A percentile compares a stretch with the other conserved stretches of the same genome.
Conservation (phyloP, 2,888 invertebrate genomes). For the Tenthredo scrophulariae region DNA sequence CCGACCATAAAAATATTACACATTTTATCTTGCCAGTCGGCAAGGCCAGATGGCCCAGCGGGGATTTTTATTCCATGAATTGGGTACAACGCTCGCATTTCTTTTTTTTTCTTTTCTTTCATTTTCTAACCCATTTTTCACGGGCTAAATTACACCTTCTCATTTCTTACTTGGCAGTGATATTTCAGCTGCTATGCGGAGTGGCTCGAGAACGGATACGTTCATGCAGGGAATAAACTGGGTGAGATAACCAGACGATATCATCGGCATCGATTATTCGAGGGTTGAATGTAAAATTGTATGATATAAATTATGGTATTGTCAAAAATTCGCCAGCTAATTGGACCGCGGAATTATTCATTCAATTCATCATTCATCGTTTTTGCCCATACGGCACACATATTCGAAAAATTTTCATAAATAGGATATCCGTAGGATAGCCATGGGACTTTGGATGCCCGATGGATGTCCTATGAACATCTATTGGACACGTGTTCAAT, state of each 20-base stretch:
- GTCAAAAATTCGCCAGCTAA: neutral
- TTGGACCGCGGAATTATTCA: neutral
- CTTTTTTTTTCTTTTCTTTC: neutral
- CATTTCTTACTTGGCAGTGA: neutral
- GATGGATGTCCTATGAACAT: too few species aligned
- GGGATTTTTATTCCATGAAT: constrained; percentile 12
- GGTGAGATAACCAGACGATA: constrained; percentile 1
- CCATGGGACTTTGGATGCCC: too few species aligned
- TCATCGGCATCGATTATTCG: neutral
- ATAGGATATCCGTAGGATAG: too few species aligned
- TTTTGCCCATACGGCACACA: neutral
- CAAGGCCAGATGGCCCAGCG: neutral
- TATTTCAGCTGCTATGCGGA: neutral
- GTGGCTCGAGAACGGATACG: neutral
- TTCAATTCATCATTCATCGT: neutral
- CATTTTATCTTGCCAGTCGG: neutral
- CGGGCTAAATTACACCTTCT: constrained; percentile 7
- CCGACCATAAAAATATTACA: neutral
- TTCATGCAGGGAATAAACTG: neutral
- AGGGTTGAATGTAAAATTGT: neutral
- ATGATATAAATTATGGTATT: neutral
- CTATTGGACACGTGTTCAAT: neutral
- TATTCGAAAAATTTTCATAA: too few species aligned
- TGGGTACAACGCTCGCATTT: neutral
- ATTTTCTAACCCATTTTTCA: neutral